Conservation (phyloP, 2,113 vertebrate species). For the Prionailurus viverrinus region DNA sequence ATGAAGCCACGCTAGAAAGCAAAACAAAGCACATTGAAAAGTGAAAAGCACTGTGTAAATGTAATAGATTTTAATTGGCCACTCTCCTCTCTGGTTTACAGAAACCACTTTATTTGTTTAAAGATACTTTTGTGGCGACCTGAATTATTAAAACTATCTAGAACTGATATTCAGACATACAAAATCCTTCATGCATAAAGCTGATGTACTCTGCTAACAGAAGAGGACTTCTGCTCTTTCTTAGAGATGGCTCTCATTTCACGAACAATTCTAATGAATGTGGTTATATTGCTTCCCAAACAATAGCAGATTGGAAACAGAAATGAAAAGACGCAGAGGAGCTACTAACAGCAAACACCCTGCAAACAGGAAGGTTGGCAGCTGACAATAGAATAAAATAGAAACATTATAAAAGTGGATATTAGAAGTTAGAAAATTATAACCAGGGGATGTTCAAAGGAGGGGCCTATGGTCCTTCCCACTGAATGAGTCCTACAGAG, state of each 20-base stretch:
- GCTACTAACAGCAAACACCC: neutral
- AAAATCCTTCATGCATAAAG: neutral
- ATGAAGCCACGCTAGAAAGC: neutral
- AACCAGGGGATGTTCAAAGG: neutral
- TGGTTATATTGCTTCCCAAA: neutral
- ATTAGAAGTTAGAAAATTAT: neutral
- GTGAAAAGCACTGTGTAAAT: neutral
- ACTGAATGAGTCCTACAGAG: neutral
- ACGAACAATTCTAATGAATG: slow-evolving; percentile 17
- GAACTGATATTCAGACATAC: neutral
- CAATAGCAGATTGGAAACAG: neutral
- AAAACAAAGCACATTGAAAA: slow-evolving; percentile 21
- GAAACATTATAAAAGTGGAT: neutral
- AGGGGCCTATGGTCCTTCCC: neutral
- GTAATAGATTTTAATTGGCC: neutral
- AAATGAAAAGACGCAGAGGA: neutral
- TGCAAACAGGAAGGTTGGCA: neutral
- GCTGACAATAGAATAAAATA: neutral
- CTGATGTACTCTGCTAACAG: neutral
- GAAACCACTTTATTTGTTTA: slow-evolving; percentile 40
- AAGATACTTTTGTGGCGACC: neutral
- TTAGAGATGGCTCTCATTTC: neutral
- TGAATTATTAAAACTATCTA: neutral
- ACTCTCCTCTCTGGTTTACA: neutral
- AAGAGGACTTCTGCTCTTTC: neutral